Conservation (phyloP, 1,140 invertebrate genomes). For the Xylocopa sonorina region DNA sequence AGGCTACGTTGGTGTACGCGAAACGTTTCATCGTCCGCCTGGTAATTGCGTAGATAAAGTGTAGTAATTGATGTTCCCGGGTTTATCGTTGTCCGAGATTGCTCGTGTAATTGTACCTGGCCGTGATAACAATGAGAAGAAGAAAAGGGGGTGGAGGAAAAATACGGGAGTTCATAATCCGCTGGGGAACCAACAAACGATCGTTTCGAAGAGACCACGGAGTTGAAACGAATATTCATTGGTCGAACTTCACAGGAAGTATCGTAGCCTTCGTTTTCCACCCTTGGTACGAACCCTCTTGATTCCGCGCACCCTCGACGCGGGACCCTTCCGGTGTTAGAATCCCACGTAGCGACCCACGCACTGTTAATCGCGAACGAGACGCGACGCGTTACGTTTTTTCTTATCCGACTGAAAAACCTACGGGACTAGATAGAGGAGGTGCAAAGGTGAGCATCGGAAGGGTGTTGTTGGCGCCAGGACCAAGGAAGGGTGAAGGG, state of each 20-base stretch:
- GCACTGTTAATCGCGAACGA: slow-evolving; percentile 60
- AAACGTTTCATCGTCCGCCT: slow-evolving; percentile 36
- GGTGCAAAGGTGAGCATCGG: slow-evolving; percentile 19
- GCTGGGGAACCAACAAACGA: not conserved
- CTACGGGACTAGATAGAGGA: slow-evolving; percentile 25
- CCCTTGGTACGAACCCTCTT: not conserved
- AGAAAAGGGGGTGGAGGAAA: not conserved
- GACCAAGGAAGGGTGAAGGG: slow-evolving; percentile 10
- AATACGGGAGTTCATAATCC: slow-evolving; percentile 28
- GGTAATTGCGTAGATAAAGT: slow-evolving; percentile 52
- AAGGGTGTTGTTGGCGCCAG: slow-evolving; percentile 19
- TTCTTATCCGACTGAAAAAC: not conserved
- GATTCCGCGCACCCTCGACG: not conserved
- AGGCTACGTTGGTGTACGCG: not conserved
- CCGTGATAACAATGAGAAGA: slow-evolving; percentile 32
- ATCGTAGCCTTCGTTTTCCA: slow-evolving; percentile 18
- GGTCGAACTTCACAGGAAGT: slow-evolving; percentile 36
- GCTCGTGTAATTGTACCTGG: slow-evolving; percentile 39
- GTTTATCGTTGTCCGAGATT: slow-evolving; percentile 51
- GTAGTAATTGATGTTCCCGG: slow-evolving; percentile 44
- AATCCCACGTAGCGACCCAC: slow-evolving; percentile 17
- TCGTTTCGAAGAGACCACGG: not conserved
- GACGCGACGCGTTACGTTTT: slow-evolving; percentile 44
- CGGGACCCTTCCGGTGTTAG: slow-evolving; percentile 30
- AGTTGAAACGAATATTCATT: not conserved